A percentile compares a stretch with the other conserved stretches of the same genome.
These are phyloP conservation scores for Takifugu ocellatus DNA, from an alignment of 2,797 vertebrate genomes.

Conservation along the genomic window DNA sequence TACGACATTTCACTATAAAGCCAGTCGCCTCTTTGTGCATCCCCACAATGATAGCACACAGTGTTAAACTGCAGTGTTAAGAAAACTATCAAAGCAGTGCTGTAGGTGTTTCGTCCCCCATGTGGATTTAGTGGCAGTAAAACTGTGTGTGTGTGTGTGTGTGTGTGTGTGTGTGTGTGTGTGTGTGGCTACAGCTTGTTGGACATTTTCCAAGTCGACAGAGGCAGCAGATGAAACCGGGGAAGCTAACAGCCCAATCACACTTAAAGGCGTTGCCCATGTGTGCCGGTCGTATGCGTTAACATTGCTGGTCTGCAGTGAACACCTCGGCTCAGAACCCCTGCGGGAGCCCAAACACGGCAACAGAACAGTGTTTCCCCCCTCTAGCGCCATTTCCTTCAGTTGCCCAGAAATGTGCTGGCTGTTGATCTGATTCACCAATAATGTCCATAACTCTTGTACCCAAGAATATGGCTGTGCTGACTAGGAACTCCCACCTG, in stretches of 20 bases:
- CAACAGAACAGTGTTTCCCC: background rate
- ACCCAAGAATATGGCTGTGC: too few species aligned
- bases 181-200: too few species aligned
- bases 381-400: too few species aligned
- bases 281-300: background rate
- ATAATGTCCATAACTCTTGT: too few species aligned
- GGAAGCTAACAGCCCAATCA: background rate
- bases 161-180: too few species aligned
- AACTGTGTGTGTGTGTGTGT: slow-evolving; percentile 15
- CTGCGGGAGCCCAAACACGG: background rate
- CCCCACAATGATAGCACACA: background rate
- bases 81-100: slow-evolving; percentile 51
- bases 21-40: slow-evolving; percentile 38
- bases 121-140: slow-evolving; percentile 28
- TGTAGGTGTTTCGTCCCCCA: slow-evolving; percentile 46
- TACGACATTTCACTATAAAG: slow-evolving; percentile 48
- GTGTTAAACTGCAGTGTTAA: slow-evolving; percentile 17
- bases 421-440: too few species aligned
- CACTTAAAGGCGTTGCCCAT: background rate
- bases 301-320: background rate
- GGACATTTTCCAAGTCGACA: too few species aligned
- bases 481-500: too few species aligned
- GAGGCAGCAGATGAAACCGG: too few species aligned
- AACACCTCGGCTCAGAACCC: background rate
- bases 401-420: too few species aligned